phyloP scores from a whole-genome alignment of 2,888 invertebrate genomes.

The Eupithecia abbreviata region DNA sequence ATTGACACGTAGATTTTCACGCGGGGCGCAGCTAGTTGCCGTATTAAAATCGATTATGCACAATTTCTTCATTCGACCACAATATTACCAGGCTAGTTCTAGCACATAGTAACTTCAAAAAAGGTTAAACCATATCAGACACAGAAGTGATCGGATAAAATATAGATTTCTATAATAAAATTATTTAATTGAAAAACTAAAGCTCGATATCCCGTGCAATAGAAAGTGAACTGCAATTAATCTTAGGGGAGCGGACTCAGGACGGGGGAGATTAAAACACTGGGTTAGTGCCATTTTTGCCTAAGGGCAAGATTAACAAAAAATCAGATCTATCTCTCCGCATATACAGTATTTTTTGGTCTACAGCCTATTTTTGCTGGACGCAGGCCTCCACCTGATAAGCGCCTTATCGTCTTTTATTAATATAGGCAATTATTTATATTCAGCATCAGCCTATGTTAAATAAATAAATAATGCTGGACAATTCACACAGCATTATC shows the following conservation, averaged over 20 bases:
- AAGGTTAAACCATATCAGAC: neutral
- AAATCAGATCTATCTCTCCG: neutral
- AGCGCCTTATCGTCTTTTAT: too few relatives aligned
- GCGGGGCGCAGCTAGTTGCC: neutral
- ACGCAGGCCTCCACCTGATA: too few relatives aligned
- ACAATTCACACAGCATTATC: too few relatives aligned
- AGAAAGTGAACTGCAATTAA: conserved; percentile 36
- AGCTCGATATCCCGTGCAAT: conserved; percentile 26
- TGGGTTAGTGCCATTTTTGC: neutral
- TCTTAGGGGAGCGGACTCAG: conserved; percentile 25
- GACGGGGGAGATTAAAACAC: neutral
- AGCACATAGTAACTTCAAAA: neutral
- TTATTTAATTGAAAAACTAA: conserved; percentile 17
- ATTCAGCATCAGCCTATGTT: too few relatives aligned
- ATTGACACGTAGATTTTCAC: too few relatives aligned
- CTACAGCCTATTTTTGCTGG: neutral
- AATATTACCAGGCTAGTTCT: neutral
- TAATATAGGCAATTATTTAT: too few relatives aligned
- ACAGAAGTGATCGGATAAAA: neutral
- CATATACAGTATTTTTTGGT: too few relatives aligned
- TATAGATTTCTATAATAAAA: neutral
- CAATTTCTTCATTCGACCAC: neutral
- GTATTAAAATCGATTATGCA: neutral
- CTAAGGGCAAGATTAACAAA: neutral
- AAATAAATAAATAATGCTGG: too few relatives aligned